phyloP scores from a whole-genome alignment of 2,888 invertebrate species.

The Drosophila quinaria region DNA sequence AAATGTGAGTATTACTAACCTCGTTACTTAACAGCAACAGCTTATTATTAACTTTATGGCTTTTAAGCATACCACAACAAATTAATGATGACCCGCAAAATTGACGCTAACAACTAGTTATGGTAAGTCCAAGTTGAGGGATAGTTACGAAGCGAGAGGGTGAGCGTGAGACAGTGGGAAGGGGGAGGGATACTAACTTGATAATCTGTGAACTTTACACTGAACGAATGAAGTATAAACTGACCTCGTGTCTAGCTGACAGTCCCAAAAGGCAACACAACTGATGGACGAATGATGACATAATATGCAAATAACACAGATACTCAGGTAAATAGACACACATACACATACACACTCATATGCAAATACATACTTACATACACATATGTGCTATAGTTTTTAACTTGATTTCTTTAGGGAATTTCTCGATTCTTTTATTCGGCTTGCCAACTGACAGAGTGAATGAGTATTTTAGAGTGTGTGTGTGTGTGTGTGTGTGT shows the following conservation, averaged over 20 bases:
- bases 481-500: constrained; percentile 9
- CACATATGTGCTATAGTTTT: constrained; percentile 73
- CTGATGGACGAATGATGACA: constrained; percentile 80
- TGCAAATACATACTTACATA: constrained; percentile 34
- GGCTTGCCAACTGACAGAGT: constrained; percentile 61
- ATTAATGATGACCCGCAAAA: constrained; percentile 53
- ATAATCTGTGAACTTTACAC: constrained; percentile 78
- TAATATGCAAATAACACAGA: constrained; percentile 78
- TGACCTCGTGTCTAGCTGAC: constrained; percentile 56
- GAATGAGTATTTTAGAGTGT: constrained; percentile 41
- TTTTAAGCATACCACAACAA: constrained; percentile 27
- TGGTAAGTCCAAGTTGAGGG: constrained; percentile 7
- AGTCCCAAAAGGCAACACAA: constrained; percentile 68
- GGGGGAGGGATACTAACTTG: constrained; percentile 21
- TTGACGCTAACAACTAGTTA: constrained; percentile 67
- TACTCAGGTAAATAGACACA: constrained; percentile 27
- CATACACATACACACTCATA: constrained; percentile 30
- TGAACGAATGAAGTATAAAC: constrained; percentile 34
- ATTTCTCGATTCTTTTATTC: constrained; percentile 52
- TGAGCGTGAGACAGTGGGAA: neutral
- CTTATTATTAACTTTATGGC: constrained; percentile 66
- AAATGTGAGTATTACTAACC: constrained; percentile 65
- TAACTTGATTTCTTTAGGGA: constrained; percentile 85
- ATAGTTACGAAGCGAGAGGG: constrained; percentile 6
- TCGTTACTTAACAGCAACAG: constrained; percentile 58